phyloP scores from a whole-genome alignment of 30 jellyfish, hydroid and myxozoan species.

The Haliclystus octoradiatus region DNA sequence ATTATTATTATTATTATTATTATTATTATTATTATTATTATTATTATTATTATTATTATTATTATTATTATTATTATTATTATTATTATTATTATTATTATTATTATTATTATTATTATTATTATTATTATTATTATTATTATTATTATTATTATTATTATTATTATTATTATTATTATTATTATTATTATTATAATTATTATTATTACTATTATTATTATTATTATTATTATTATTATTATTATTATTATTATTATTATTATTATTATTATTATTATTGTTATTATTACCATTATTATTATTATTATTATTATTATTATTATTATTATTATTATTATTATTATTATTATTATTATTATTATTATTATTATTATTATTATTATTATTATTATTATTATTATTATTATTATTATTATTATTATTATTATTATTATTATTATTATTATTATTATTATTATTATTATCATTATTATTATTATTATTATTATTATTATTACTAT shows the following conservation, averaged over 20 bases:
- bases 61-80: background rate
- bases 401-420: too few relatives aligned
- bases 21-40: background rate
- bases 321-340: background rate
- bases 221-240: background rate
- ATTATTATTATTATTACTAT: too few relatives aligned
- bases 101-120: background rate
- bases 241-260: background rate
- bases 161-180: background rate
- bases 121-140: background rate
- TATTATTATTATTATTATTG: slow-evolving; percentile 1
- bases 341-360: background rate
- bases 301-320: background rate
- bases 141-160: background rate
- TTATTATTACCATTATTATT: slow-evolving; percentile 1
- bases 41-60: background rate
- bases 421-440: too few relatives aligned
- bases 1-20: background rate
- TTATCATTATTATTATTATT: too few relatives aligned
- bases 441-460: too few relatives aligned
- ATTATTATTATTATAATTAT: too few relatives aligned
- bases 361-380: too few relatives aligned
- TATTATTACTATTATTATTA: too few relatives aligned
- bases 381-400: too few relatives aligned
- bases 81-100: background rate